Base-by-base conservation (phyloP, 2,113 vertebrate genomes). In the Strix uralensis region DNA sequence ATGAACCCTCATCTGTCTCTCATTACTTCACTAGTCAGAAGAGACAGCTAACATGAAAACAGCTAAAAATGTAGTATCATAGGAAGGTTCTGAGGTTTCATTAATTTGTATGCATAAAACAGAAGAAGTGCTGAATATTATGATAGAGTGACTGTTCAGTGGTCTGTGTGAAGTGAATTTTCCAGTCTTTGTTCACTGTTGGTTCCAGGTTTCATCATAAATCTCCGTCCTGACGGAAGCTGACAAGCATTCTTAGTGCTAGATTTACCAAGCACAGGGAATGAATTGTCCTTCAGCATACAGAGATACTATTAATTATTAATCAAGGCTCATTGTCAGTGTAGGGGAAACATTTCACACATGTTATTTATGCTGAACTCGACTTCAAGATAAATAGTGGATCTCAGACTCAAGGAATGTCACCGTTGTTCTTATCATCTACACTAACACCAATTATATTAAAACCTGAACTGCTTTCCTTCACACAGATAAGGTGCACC, bases 271-370 rank as follows among this genome's bases (percentile, higher is more conserved):
- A 79, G 44, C 30, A 69, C n/a, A 29, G 30, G 62, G 70, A 92
- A 78, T 47, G 12, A 86, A 73, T 58, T 51, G 75, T 81, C 80
- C 83, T 95, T 92, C 55, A 71, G 13, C 30, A 75, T 83, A 36
- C 52, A 92, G 23, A 95, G 77, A 81, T 58, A 87, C 11, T 79
- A 89, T 88, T 95, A 95, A 92, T 91, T 75, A 96, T 96, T 96
- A 95, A 94, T 84, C 46, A 22, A 84, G 49, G 30, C 17, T 88
- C 36, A 86, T 49, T 93, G 88, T 93, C 85, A 83, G 18, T 36
- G 59, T 38, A 72, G 54, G 51, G 23, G 29, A 84, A 92, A 82
- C 29, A 65, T 92, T 91, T 86, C 23, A 81, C 69, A 66, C 19
- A 30, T 30, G 13, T 52, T 79, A 52, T 34, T 96, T 86, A 70